Conservation (phyloP, 2,888 invertebrate species). For the Cheilosia urbana region DNA sequence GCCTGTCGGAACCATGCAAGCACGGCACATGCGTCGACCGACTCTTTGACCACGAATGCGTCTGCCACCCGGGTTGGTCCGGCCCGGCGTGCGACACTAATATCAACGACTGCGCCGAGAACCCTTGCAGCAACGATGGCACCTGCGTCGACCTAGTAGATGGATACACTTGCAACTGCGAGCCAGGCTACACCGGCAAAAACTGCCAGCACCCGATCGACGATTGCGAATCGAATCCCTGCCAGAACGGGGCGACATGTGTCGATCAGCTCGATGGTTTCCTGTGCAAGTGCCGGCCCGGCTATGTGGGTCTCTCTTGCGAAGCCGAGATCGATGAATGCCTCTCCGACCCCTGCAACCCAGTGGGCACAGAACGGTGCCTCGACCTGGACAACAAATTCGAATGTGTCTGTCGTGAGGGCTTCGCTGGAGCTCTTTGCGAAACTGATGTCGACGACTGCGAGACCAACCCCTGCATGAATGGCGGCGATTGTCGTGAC, state of each 20-base stretch:
- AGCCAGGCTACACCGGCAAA: slow-evolving; percentile 97
- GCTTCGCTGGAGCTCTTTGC: slow-evolving; percentile 93
- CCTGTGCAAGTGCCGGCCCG: slow-evolving; percentile 95
- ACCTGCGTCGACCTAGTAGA: slow-evolving; percentile 94
- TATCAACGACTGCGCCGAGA: slow-evolving; percentile 94
- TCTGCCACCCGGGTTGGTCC: slow-evolving; percentile 97
- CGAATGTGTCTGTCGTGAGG: slow-evolving; percentile 94
- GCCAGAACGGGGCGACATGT: slow-evolving; percentile 96
- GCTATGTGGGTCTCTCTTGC: slow-evolving; percentile 95
- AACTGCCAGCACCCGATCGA: slow-evolving; percentile 96
- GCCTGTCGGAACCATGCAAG: slow-evolving; percentile 94
- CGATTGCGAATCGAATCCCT: slow-evolving; percentile 94
- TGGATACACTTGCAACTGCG: slow-evolving; percentile 94
- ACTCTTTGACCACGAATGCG: slow-evolving; percentile 92
- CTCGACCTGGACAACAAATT: slow-evolving; percentile 94
- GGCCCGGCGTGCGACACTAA: slow-evolving; percentile 94
- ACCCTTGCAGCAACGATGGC: slow-evolving; percentile 96
- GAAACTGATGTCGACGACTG: slow-evolving; percentile 95
- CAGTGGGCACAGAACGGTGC: slow-evolving; percentile 95
- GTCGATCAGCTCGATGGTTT: slow-evolving; percentile 95
- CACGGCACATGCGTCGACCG: slow-evolving; percentile 97
- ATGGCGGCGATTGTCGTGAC: slow-evolving; percentile 95
- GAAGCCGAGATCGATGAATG: slow-evolving; percentile 97
- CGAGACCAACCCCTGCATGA: slow-evolving; percentile 92
- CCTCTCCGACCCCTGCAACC: slow-evolving; percentile 94